Evolutionary conservation across 2,888 invertebrate species (phyloP).

Genomic region (Agrotis segetum): DNA sequence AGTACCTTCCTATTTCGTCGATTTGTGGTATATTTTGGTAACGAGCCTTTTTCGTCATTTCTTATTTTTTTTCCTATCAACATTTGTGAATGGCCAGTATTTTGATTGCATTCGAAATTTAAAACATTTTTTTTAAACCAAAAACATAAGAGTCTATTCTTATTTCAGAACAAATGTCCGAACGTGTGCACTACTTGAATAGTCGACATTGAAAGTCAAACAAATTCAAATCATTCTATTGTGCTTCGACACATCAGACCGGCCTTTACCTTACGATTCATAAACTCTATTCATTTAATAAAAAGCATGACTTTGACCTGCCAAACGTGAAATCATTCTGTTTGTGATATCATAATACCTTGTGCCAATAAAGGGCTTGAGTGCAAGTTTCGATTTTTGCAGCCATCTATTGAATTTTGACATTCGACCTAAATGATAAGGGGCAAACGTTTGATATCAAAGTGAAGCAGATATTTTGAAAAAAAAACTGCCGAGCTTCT

Average conservation of each 20-base stretch:
- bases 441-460: conserved; percentile 38
- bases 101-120: background rate
- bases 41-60: no score
- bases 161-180: conserved; percentile 14
- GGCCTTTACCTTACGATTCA: conserved; percentile 34
- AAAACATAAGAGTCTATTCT: background rate
- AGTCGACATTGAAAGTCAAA: conserved; percentile 51
- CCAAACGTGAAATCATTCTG: conserved; percentile 44
- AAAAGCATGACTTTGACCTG: conserved; percentile 57
- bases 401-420: conserved; percentile 19
- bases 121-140: no score
- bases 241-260: conserved; percentile 35
- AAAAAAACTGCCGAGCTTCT: background rate
- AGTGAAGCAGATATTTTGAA: conserved; percentile 14
- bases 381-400: conserved; percentile 6
- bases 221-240: conserved; percentile 41
- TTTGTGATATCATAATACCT: conserved; percentile 46
- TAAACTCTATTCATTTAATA: conserved; percentile 36
- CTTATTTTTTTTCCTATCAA: no score
- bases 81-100: background rate
- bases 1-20: no score
- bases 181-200: conserved; percentile 27
- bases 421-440: conserved; percentile 39
- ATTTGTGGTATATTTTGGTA: no score
- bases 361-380: conserved; percentile 51